phyloP scores from a whole-genome alignment of 2,797 vertebrate genomes.

The Mormyrops boulengeri region DNA sequence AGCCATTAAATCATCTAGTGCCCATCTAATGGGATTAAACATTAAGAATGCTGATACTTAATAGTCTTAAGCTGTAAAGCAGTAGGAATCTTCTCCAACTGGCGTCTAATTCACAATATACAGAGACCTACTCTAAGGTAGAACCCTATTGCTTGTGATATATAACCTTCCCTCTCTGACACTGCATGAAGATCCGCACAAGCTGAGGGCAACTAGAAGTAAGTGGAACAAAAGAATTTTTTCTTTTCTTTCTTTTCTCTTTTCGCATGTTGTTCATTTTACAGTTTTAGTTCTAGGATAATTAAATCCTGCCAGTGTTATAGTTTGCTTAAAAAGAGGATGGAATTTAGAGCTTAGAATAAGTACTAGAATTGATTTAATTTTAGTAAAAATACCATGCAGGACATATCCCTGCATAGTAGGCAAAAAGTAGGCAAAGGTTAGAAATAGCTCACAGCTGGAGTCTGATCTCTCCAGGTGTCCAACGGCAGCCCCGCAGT shows the following conservation, averaged over 20 bases:
- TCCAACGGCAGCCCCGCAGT: constrained; percentile 2
- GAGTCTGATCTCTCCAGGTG: not conserved
- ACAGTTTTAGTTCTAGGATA: not conserved
- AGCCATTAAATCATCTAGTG: not conserved
- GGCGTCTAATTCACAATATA: constrained; percentile 25
- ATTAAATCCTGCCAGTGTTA: not conserved
- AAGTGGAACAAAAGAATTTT: not conserved
- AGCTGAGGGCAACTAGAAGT: not conserved
- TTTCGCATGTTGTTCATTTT: not conserved
- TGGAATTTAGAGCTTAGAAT: not conserved
- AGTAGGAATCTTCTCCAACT: constrained; percentile 31
- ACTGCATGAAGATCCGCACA: not conserved
- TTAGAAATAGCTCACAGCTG: not conserved
- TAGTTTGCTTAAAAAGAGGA: not conserved
- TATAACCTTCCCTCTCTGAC: not conserved
- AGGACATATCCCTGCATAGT: not conserved
- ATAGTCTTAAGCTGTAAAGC: constrained; percentile 15
- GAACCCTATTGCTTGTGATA: not conserved
- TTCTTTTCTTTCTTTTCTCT: not conserved
- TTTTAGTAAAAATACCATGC: not conserved
- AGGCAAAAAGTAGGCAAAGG: not conserved
- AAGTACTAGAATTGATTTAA: not conserved
- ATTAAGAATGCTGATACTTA: not conserved
- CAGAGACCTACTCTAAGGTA: constrained; percentile 15
- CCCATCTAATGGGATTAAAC: not conserved